Evolutionary conservation across 2,113 vertebrate species (phyloP).

Genomic region (Verasper variegatus): DNA sequence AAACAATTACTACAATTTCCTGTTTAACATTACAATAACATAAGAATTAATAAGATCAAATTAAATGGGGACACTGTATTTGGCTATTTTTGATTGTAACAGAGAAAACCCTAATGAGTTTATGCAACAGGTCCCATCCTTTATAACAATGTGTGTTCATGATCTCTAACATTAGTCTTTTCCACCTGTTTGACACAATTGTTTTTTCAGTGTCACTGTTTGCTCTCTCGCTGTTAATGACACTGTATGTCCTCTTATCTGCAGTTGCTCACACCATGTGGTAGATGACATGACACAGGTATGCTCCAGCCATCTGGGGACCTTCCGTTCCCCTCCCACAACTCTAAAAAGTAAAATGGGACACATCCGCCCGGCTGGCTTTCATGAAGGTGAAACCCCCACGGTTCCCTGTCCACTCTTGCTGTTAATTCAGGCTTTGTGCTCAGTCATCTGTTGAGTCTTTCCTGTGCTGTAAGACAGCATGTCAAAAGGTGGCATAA

Average conservation of each 20-base stretch:
- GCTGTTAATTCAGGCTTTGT: conserved; percentile 15
- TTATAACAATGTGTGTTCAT: too few relatives aligned
- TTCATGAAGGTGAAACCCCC: conserved; percentile 42
- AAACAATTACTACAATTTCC: too few relatives aligned
- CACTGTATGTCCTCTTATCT: background rate
- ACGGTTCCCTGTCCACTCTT: conserved; percentile 19
- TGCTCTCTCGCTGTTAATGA: conserved; percentile 4
- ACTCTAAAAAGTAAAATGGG: conserved; percentile 35
- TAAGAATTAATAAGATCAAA: too few relatives aligned
- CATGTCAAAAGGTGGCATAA: conserved; percentile 40
- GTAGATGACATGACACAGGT: conserved; percentile 27
- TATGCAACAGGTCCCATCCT: too few relatives aligned
- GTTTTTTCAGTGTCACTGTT: background rate
- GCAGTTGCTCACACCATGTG: conserved; percentile 9
- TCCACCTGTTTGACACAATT: too few relatives aligned
- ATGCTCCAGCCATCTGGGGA: conserved; percentile 18
- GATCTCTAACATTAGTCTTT: too few relatives aligned
- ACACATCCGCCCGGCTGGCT: conserved; percentile 19
- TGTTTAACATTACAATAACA: too few relatives aligned
- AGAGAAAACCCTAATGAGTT: too few relatives aligned
- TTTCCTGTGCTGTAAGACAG: conserved; percentile 29
- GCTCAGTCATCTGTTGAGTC: conserved; percentile 48
- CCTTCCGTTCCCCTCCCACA: conserved; percentile 17
- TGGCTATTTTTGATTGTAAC: too few relatives aligned
- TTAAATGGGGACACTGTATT: too few relatives aligned